These are phyloP conservation scores for Panagrolaimus sp. DNA, from an alignment of 1,140 invertebrate genomes.

Conservation along the genomic window DNA sequence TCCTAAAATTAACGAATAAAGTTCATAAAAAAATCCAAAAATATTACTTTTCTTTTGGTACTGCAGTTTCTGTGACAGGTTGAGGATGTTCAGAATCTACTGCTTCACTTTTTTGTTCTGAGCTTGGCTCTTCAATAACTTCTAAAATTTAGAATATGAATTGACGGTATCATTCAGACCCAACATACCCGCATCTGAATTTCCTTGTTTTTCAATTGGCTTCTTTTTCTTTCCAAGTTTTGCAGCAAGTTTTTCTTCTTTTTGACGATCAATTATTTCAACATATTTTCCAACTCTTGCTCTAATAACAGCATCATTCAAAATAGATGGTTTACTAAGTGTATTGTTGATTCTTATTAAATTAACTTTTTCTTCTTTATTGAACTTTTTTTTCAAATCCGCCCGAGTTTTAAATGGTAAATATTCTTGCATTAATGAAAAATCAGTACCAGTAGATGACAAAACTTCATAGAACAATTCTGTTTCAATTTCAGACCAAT, in stretches of 20 bases:
- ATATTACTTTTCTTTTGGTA: too few relatives aligned
- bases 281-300: background rate
- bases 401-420: constrained; percentile 32
- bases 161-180: too few relatives aligned
- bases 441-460: constrained; percentile 37
- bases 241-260: background rate
- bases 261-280: background rate
- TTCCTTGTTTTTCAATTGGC: too few relatives aligned
- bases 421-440: constrained; percentile 44
- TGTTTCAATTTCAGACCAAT: constrained; percentile 35
- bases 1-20: too few relatives aligned
- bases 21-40: too few relatives aligned
- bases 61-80: too few relatives aligned
- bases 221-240: background rate
- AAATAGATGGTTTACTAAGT: background rate
- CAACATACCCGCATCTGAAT: too few relatives aligned
- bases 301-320: background rate
- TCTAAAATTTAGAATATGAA: too few relatives aligned
- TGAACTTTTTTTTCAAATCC: constrained; percentile 43
- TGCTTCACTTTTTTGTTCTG: too few relatives aligned
- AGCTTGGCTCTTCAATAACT: too few relatives aligned
- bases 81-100: too few relatives aligned
- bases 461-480: constrained; percentile 41
- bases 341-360: constrained; percentile 18
- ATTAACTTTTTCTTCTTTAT: constrained; percentile 34